A percentile compares a stretch with the other conserved stretches of the same genome.
phyloP scores from a whole-genome alignment of 2,888 invertebrate genomes.

The Mylabris sibirica region DNA sequence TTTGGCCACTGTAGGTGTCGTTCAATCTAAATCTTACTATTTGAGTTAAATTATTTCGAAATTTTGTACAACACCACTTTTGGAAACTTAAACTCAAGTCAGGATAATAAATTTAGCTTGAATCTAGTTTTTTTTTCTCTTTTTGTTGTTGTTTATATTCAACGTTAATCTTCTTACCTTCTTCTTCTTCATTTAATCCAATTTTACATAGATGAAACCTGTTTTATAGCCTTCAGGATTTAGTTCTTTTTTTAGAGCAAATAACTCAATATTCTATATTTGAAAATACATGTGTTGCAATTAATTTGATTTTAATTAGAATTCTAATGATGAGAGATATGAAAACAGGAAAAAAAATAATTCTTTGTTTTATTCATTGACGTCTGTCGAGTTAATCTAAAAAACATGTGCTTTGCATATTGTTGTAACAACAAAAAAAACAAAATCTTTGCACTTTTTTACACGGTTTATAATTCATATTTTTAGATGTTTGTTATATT shows the following conservation, averaged over 20 bases:
- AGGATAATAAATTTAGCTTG: not conserved
- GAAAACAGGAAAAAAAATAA: not conserved
- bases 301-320: conserved; percentile 4
- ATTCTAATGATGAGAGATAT: not conserved
- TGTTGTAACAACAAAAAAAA: not conserved
- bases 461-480: not conserved
- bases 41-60: not conserved
- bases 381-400: not conserved
- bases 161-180: not conserved
- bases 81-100: not conserved
- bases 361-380: not conserved
- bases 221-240: conserved; percentile 11
- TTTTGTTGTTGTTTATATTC: not conserved
- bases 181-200: conserved; percentile 13
- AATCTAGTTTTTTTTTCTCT: not conserved
- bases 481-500: not conserved
- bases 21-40: not conserved
- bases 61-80: not conserved
- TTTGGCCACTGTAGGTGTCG: not conserved
- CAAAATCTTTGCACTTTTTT: not conserved
- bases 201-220: conserved; percentile 10
- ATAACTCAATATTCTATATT: not conserved
- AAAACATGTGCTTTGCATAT: conserved; percentile 10
- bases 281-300: not conserved
- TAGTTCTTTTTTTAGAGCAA: not conserved